A percentile compares a stretch with the other conserved stretches of the same genome.
These are phyloP conservation scores for Spodoptera litura DNA, from an alignment of 1,140 invertebrate genomes.

Conservation along the genomic window DNA sequence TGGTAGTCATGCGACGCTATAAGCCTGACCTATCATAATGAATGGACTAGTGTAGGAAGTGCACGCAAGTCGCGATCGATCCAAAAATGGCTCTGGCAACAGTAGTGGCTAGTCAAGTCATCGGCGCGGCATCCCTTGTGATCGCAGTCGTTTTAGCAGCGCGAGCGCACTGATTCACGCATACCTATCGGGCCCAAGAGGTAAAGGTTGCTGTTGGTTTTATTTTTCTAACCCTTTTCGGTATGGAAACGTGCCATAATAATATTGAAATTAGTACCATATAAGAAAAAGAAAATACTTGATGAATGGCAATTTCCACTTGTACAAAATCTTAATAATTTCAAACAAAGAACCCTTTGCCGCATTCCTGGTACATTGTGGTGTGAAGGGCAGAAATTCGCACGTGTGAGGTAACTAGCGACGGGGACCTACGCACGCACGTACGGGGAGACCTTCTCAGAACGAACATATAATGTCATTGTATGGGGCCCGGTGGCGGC, in stretches of 20 bases:
- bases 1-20: not conserved
- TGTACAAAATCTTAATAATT: slow-evolving; percentile 1
- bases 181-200: slow-evolving; percentile 27
- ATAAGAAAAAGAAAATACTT: no score
- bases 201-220: slow-evolving; percentile 17
- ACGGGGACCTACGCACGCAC: slow-evolving; percentile 9
- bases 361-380: slow-evolving; percentile 9
- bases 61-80: not conserved
- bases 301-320: no score
- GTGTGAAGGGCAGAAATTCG: slow-evolving; percentile 24
- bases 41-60: slow-evolving; percentile 30
- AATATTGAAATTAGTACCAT: no score
- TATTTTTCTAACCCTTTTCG: slow-evolving; percentile 10
- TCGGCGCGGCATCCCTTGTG: slow-evolving; percentile 53
- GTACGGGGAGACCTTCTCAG: slow-evolving; percentile 15
- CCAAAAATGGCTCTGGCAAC: slow-evolving; percentile 11
- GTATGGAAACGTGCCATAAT: not conserved
- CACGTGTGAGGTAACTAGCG: slow-evolving; percentile 16
- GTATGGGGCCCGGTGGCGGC: not conserved
- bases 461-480: slow-evolving; percentile 24
- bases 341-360: slow-evolving; percentile 24
- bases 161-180: slow-evolving; percentile 55
- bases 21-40: slow-evolving; percentile 1
- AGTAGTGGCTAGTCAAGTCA: slow-evolving; percentile 46
- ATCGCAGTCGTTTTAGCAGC: slow-evolving; percentile 55